Conservation (phyloP, 1,140 invertebrate genomes). For the Kradibia gibbosae region DNA sequence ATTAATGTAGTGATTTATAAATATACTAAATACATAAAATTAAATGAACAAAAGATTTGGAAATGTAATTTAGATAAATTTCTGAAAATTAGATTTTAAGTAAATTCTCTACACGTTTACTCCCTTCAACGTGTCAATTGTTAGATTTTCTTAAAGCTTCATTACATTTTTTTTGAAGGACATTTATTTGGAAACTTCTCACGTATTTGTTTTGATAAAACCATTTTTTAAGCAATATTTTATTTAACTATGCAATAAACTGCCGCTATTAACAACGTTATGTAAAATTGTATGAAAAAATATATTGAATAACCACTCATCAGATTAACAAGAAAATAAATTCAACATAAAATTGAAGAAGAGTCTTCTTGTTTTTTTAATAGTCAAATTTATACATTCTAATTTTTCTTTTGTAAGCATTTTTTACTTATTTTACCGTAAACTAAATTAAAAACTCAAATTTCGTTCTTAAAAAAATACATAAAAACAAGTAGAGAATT, state of each 20-base stretch:
- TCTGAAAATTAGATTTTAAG: neutral
- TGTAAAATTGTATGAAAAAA: too few relatives aligned
- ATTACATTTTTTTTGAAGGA: neutral
- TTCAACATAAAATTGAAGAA: neutral
- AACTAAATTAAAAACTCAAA: neutral
- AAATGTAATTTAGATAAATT: neutral
- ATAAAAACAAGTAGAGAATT: too few relatives aligned
- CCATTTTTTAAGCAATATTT: slow-evolving; percentile 18
- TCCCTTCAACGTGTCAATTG: slow-evolving; percentile 1
- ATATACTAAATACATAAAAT: neutral
- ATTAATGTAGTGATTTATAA: too few relatives aligned
- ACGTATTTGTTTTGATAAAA: slow-evolving; percentile 14
- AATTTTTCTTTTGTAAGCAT: neutral
- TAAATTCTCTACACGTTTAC: slow-evolving; percentile 8
- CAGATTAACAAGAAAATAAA: too few relatives aligned
- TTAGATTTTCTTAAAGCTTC: neutral
- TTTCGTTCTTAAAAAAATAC: too few relatives aligned
- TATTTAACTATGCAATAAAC: neutral
- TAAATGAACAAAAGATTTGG: neutral
- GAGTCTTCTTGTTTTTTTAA: neutral
- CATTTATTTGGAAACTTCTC: slow-evolving; percentile 6
- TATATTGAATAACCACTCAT: neutral
- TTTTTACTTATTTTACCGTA: neutral
- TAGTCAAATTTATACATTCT: neutral
- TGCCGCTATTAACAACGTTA: too few relatives aligned